Evolutionary conservation across 2,113 vertebrate genomes (phyloP).

Genomic region (Gambusia holbrooki): DNA sequence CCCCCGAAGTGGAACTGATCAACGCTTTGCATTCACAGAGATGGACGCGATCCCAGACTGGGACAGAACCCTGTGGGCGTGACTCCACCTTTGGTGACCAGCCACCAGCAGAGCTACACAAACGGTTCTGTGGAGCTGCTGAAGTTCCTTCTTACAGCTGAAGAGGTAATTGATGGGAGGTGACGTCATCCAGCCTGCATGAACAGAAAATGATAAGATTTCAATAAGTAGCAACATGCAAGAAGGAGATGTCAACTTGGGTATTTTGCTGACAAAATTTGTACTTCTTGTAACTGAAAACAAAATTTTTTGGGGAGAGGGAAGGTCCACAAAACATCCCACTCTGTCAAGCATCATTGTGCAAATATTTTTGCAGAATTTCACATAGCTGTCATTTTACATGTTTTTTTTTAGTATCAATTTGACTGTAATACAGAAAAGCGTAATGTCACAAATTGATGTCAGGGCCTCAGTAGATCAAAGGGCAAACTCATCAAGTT

Average conservation of each 20-base stretch:
- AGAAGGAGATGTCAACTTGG: neutral
- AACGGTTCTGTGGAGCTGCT: neutral
- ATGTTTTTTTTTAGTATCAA: too few relatives aligned
- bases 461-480: too few relatives aligned
- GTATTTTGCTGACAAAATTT: neutral
- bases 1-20: conserved; percentile 26
- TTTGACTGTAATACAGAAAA: too few relatives aligned
- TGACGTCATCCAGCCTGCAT: neutral
- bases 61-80: neutral
- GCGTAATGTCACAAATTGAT: too few relatives aligned
- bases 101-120: neutral
- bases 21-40: neutral
- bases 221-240: neutral
- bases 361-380: too few relatives aligned
- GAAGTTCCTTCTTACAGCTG: conserved; percentile 2
- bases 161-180: conserved; percentile 14
- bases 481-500: too few relatives aligned
- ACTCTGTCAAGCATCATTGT: too few relatives aligned
- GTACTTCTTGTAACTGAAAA: too few relatives aligned
- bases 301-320: too few relatives aligned
- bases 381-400: too few relatives aligned
- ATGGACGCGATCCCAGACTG: conserved; percentile 6
- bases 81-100: conserved; percentile 1
- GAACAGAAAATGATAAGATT: conserved; percentile 7
- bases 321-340: too few relatives aligned